Conservation (phyloP, 2,888 invertebrate species). For the Ennomos erosarius region DNA sequence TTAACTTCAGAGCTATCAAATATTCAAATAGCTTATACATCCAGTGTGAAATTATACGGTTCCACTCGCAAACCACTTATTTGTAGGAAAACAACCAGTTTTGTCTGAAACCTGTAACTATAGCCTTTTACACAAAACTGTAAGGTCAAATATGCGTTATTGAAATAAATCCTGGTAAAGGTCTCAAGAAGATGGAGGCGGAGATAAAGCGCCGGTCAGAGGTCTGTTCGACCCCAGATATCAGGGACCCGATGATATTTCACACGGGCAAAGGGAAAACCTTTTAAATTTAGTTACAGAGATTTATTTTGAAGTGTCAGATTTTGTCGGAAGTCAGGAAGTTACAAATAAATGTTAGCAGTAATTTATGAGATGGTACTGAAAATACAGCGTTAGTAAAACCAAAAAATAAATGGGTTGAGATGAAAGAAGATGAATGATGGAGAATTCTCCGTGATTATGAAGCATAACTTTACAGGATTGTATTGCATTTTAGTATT, state of each 20-base stretch:
- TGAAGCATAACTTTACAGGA: too few relatives aligned
- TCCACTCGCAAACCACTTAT: slow-evolving; percentile 12
- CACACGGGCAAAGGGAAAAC: slow-evolving; percentile 46
- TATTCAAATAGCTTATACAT: slow-evolving; percentile 35
- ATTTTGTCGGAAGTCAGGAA: slow-evolving; percentile 9
- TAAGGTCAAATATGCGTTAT: slow-evolving; percentile 43
- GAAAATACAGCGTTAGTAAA: too few relatives aligned
- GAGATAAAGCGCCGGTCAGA: slow-evolving; percentile 56
- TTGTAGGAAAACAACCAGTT: slow-evolving; percentile 30
- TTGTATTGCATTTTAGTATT: too few relatives aligned
- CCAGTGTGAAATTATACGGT: slow-evolving; percentile 36
- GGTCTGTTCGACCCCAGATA: slow-evolving; percentile 50
- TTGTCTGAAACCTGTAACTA: slow-evolving; percentile 18
- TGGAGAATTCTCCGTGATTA: neutral
- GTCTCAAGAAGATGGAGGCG: slow-evolving; percentile 49
- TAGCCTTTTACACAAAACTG: slow-evolving; percentile 17
- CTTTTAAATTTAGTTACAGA: slow-evolving; percentile 37
- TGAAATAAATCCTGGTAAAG: slow-evolving; percentile 50
- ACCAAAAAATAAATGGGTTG: too few relatives aligned
- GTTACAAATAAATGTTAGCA: too few relatives aligned
- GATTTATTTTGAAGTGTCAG: slow-evolving; percentile 37
- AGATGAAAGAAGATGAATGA: neutral
- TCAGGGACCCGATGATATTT: slow-evolving; percentile 51
- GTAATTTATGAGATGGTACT: too few relatives aligned
- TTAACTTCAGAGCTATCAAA: slow-evolving; percentile 34